Evolutionary conservation across 2,888 invertebrate species (phyloP), one percentile per base, ranked within the genome.

Genomic region (Agrochola macilenta): DNA sequence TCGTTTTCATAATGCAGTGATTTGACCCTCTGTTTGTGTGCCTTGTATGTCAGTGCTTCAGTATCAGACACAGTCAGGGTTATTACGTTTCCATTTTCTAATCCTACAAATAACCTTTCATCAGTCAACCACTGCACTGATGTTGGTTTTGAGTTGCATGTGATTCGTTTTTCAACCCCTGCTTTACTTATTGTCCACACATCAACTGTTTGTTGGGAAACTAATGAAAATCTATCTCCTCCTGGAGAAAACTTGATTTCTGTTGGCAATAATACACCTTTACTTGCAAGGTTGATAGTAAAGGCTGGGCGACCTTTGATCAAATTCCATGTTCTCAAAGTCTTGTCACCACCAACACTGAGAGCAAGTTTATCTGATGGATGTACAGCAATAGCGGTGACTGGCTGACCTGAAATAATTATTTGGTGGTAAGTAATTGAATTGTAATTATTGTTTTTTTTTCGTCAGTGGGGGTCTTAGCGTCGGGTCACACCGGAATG

Each of bases 281-380:
- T 98, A 90, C 97, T 98, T 82, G 98, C 97, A 54, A 99, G 96
- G 93, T 99, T 99, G n/a, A 98, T 98, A 1, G 98, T 98, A 93
- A 98, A 99, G 0, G 99, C 99, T 88, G 98, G 98, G 80, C 99
- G 97, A 0, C 99, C 99, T 93, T 99, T 99, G 1, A 99, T 97
- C 82, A 99, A 97, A 96, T 99, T 99, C 99, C 99, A 99, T 5
- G 99, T 99, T 89, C 98, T 97, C 66, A 99, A 94, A 9, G 98
- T 98, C 87, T 97, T 97, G 94, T 99, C 99, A 69, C 97, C 97
- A 26, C 99, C 99, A 60, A 99, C 97, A 20, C 99, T 98, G 14
- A 99, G 95, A 0, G 99, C 99, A 85, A 99, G 91, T 95, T 99
- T 99, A 23, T 99, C 99, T 89, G 98, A 98, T 2, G 99, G 98